Evolutionary conservation across 2,888 invertebrate species (phyloP).

Genomic region (Pandemis heparana): DNA sequence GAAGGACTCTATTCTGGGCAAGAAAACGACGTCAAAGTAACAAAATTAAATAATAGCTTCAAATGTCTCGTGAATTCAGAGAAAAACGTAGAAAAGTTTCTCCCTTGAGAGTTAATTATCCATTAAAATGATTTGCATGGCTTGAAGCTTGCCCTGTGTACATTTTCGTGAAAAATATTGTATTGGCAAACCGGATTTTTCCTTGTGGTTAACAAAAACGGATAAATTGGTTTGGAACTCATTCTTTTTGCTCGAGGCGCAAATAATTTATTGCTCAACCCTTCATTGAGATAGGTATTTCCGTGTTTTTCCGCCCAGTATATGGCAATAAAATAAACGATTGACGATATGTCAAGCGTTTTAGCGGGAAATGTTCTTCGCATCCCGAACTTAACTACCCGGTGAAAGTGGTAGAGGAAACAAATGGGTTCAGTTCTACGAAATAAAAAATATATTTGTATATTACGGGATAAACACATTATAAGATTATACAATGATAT

Average conservation of each 20-base stretch:
- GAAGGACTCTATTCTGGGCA: not conserved
- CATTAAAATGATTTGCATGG: conserved; percentile 39
- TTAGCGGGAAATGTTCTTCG: conserved; percentile 1
- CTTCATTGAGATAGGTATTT: conserved; percentile 50
- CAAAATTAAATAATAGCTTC: conserved; percentile 35
- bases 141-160: conserved; percentile 12
- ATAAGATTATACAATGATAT: no score
- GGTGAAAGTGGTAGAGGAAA: not conserved
- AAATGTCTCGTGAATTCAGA: conserved; percentile 30
- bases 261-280: conserved; percentile 52
- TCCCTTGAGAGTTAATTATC: conserved; percentile 30
- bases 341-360: conserved; percentile 30
- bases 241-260: conserved; percentile 56
- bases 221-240: conserved; percentile 50
- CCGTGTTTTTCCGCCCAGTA: conserved; percentile 47
- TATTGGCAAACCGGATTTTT: conserved; percentile 28
- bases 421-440: not conserved
- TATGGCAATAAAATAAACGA: conserved; percentile 36
- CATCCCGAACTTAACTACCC: not conserved
- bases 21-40: conserved; percentile 37
- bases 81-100: conserved; percentile 18
- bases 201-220: conserved; percentile 32
- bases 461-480: not conserved
- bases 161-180: conserved; percentile 29
- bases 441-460: not conserved